Conservation (phyloP, 2,888 invertebrate species). For the Leptura quadrifasciata region DNA sequence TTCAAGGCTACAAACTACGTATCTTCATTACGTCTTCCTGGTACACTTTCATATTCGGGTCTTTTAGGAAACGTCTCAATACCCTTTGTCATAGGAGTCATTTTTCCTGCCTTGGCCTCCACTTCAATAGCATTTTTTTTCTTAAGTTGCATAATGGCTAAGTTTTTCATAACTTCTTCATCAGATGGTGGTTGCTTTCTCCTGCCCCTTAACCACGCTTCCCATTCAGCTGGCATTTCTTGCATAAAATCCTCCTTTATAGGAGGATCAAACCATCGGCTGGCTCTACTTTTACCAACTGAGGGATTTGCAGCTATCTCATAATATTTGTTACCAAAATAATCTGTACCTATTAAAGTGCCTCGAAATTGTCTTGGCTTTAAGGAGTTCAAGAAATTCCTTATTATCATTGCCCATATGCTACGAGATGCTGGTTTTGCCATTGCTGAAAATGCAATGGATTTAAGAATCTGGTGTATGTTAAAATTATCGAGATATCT, state of each 20-base stretch:
- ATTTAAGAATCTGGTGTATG: no score
- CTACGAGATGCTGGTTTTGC: conserved; percentile 66
- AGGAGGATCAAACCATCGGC: conserved; percentile 85
- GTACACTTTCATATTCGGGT: conserved; percentile 76
- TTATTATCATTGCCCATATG: conserved; percentile 74
- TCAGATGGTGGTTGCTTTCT: conserved; percentile 81
- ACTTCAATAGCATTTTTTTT: conserved; percentile 84
- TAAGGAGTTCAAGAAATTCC: conserved; percentile 80
- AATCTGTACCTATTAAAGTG: conserved; percentile 82
- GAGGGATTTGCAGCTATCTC: conserved; percentile 84
- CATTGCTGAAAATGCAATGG: conserved; percentile 55
- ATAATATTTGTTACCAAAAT: conserved; percentile 88
- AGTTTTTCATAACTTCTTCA: conserved; percentile 83
- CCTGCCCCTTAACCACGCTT: conserved; percentile 84
- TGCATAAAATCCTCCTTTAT: conserved; percentile 81
- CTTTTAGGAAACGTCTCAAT: conserved; percentile 69
- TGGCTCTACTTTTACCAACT: conserved; percentile 79
- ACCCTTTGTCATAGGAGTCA: conserved; percentile 74
- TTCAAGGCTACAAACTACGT: neutral
- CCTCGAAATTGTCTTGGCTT: conserved; percentile 76
- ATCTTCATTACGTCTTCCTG: conserved; percentile 66
- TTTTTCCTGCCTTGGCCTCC: conserved; percentile 76
- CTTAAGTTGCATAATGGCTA: conserved; percentile 83
- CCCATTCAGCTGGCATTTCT: conserved; percentile 91
- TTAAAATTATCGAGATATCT: no score